Conservation (phyloP, 1,140 invertebrate species). For the Cyphomyrmex costatus region DNA sequence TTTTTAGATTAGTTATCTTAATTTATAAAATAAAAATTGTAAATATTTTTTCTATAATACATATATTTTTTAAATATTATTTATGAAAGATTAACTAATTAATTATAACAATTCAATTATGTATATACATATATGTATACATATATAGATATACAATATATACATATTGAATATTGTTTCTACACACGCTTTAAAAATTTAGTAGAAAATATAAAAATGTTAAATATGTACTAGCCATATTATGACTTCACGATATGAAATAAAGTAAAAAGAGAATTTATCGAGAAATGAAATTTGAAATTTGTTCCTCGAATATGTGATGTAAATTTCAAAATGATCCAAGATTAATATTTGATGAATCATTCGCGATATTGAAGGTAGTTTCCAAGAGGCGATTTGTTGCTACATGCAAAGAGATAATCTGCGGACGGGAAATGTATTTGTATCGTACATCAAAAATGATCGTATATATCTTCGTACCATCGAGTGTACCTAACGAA, state of each 20-base stretch:
- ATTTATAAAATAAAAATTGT: neutral
- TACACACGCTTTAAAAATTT: neutral
- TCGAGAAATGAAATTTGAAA: neutral
- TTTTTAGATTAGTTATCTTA: neutral
- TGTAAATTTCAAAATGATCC: neutral
- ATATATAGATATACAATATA: too few relatives aligned
- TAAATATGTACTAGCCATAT: neutral
- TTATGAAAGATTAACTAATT: neutral
- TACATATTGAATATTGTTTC: neutral
- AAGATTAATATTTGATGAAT: constrained; percentile 12
- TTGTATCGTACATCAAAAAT: constrained; percentile 15
- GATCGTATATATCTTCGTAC: neutral
- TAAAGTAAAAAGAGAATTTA: neutral
- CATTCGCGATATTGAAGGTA: neutral
- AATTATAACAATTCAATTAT: neutral
- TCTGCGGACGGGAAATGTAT: constrained; percentile 10
- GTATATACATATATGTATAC: too few relatives aligned
- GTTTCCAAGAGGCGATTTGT: neutral
- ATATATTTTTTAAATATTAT: neutral
- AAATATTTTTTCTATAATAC: neutral
- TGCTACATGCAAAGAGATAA: neutral
- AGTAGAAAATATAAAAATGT: neutral
- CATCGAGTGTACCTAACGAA: neutral
- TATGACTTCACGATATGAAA: too few relatives aligned
- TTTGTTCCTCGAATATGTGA: neutral